Conservation (phyloP, 2,888 invertebrate genomes). For the Celastrina argiolus region DNA sequence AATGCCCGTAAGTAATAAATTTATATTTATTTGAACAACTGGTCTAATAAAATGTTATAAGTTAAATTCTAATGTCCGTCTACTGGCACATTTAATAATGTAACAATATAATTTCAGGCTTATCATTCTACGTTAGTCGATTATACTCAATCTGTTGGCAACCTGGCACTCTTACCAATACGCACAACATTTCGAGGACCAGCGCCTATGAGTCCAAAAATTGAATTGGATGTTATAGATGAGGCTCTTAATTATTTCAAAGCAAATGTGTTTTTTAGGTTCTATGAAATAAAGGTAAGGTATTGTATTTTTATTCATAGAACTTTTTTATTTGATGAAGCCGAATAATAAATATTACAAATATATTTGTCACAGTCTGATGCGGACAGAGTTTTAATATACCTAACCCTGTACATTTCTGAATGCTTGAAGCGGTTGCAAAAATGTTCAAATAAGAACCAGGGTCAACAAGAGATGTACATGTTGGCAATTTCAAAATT, state of each 20-base stretch:
- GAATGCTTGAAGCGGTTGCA: conserved; percentile 97
- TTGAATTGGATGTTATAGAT: conserved; percentile 94
- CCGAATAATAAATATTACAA: not conserved
- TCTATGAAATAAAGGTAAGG: conserved; percentile 96
- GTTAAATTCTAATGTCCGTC: not conserved
- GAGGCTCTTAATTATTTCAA: conserved; percentile 98
- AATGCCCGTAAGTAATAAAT: not conserved
- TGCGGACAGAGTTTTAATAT: conserved; percentile 97
- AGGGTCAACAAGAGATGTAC: conserved; percentile 97
- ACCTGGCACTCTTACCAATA: conserved; percentile 94
- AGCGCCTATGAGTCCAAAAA: conserved; percentile 82
- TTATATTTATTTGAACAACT: no score
- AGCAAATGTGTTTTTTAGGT: conserved; percentile 99
- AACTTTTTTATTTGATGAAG: not conserved
- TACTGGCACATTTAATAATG: not conserved
- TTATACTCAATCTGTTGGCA: conserved; percentile 87
- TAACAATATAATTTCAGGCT: conserved; percentile 79
- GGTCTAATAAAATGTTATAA: not conserved
- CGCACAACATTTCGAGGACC: conserved; percentile 95
- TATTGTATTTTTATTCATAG: not conserved
- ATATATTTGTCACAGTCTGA: conserved; percentile 83
- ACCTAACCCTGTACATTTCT: conserved; percentile 97
- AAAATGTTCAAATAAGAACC: conserved; percentile 91
- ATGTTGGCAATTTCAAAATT: conserved; percentile 95
- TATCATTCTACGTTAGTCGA: conserved; percentile 95